Conservation (phyloP, 2,113 vertebrate genomes). For the Epinephelus lanceolatus region DNA sequence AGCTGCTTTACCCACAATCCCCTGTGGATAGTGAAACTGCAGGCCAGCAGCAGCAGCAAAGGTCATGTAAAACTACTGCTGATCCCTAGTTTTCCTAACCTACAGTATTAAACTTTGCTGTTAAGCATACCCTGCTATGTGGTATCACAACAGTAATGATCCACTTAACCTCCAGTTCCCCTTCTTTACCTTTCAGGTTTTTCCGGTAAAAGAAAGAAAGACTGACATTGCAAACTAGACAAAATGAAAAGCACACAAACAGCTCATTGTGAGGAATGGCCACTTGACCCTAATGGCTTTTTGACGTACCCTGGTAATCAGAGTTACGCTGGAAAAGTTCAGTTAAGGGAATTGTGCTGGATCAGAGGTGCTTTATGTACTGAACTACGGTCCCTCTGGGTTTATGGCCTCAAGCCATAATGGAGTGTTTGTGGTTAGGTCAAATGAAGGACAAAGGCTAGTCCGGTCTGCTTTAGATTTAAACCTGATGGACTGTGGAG, state of each 20-base stretch:
- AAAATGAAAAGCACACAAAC: slow-evolving; percentile 29
- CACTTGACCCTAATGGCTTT: slow-evolving; percentile 62
- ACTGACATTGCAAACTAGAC: slow-evolving; percentile 12
- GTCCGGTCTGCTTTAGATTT: slow-evolving; percentile 63
- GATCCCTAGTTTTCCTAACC: slow-evolving; percentile 42
- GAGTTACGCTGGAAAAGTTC: slow-evolving; percentile 63
- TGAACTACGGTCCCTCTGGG: slow-evolving; percentile 48
- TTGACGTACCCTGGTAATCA: slow-evolving; percentile 48
- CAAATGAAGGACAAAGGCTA: slow-evolving; percentile 74
- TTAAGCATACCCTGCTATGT: not conserved
- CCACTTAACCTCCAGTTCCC: not conserved
- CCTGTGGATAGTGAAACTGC: slow-evolving; percentile 50
- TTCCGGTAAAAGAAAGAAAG: not conserved
- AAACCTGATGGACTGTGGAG: slow-evolving; percentile 52
- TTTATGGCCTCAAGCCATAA: slow-evolving; percentile 64
- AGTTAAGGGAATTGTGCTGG: slow-evolving; percentile 61
- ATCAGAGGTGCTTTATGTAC: slow-evolving; percentile 64
- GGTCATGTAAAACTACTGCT: slow-evolving; percentile 59
- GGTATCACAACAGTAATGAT: not conserved
- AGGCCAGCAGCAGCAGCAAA: slow-evolving; percentile 64
- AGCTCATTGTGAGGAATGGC: slow-evolving; percentile 24
- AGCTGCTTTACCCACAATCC: slow-evolving; percentile 58
- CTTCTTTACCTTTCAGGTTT: not conserved
- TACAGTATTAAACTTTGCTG: slow-evolving; percentile 27
- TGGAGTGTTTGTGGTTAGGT: slow-evolving; percentile 68